Conservation (phyloP, 1,140 invertebrate genomes). For the Steinernema feltiae region DNA sequence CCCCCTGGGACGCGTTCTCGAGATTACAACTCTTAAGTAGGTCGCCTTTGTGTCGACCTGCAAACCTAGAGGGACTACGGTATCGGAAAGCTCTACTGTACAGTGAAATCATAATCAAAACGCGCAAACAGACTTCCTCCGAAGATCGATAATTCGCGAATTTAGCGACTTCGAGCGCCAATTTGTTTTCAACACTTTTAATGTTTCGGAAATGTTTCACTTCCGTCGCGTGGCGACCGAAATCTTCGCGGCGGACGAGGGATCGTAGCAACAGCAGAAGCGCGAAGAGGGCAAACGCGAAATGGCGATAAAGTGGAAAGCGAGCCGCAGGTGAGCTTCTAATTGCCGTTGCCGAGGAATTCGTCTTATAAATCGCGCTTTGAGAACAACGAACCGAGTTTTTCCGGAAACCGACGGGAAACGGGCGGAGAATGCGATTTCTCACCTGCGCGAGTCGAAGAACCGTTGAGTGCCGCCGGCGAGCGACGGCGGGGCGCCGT, state of each 20-base stretch:
- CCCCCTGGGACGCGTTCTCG: no score
- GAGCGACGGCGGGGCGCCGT: slow-evolving; percentile 6
- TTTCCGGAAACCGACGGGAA: neutral
- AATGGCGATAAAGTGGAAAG: no score
- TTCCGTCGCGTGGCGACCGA: neutral
- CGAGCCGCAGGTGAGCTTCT: neutral
- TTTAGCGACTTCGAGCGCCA: neutral
- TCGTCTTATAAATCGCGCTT: neutral
- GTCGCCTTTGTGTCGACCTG: no score
- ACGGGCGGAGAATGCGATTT: no score
- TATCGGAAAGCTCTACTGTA: no score
- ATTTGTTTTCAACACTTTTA: neutral
- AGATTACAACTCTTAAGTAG: no score
- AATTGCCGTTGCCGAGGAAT: neutral
- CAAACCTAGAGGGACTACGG: no score
- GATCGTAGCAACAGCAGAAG: neutral
- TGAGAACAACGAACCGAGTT: neutral
- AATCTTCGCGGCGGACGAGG: neutral
- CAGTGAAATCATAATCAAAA: neutral
- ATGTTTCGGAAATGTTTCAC: neutral
- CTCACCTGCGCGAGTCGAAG: slow-evolving; percentile 10
- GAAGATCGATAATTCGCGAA: neutral
- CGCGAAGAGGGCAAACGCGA: neutral
- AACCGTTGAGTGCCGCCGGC: neutral
- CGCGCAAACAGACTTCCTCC: neutral